These are phyloP conservation scores for Baronia brevicornis DNA, from an alignment of 2,888 invertebrate genomes.

Conservation along the genomic window DNA sequence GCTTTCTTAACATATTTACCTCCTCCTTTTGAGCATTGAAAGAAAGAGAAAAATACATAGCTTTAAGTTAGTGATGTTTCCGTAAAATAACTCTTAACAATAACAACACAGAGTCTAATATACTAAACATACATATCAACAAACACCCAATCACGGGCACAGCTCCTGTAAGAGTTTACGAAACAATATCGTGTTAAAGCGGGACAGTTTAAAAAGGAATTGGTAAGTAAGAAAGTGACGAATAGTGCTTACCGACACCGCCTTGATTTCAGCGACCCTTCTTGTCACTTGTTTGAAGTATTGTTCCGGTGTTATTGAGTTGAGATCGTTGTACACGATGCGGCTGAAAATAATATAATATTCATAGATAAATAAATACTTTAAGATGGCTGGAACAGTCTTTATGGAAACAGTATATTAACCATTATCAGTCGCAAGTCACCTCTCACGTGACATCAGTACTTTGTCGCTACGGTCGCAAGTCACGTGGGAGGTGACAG, in stretches of 20 bases:
- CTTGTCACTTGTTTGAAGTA: conserved; percentile 95
- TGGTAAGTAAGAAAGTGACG: conserved; percentile 18
- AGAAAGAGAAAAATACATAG: conserved; percentile 65
- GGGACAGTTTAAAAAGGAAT: conserved; percentile 19
- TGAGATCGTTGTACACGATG: conserved; percentile 92
- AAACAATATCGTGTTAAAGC: conserved; percentile 21
- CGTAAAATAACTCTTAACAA: conserved; percentile 25
- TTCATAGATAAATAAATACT: neutral
- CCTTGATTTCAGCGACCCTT: conserved; percentile 91
- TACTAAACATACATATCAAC: conserved; percentile 42
- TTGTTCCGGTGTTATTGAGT: conserved; percentile 94
- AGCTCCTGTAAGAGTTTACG: conserved; percentile 38
- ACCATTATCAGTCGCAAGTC: no score
- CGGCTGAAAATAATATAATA: conserved; percentile 74
- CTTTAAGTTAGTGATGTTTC: conserved; percentile 69
- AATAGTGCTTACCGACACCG: conserved; percentile 84
- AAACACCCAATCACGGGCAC: conserved; percentile 27
- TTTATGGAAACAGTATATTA: conserved; percentile 1
- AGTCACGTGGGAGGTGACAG: no score
- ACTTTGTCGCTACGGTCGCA: no score
- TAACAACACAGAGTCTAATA: conserved; percentile 25
- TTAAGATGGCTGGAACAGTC: neutral
- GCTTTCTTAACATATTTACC: conserved; percentile 62
- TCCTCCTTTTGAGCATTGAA: conserved; percentile 69
- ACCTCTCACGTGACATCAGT: no score